Evolutionary conservation across 2,113 vertebrate species (phyloP).

Genomic region (Melanerpes formicivorus): DNA sequence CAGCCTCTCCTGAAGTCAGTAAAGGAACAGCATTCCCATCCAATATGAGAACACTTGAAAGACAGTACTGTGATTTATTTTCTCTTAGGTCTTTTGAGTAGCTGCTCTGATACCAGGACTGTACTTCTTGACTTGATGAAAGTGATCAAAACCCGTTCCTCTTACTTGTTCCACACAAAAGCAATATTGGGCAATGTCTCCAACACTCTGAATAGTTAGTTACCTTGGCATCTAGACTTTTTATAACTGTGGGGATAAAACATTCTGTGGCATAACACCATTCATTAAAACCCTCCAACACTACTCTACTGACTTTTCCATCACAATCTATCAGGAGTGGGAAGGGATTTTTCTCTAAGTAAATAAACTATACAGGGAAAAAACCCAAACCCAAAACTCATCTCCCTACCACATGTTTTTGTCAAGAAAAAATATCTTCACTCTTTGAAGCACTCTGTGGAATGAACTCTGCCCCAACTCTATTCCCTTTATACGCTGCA

Average conservation of each 20-base stretch:
- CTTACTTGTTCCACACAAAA: background rate
- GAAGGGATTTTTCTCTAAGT: background rate
- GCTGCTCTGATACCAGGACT: background rate
- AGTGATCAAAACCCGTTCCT: background rate
- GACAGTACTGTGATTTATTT: background rate
- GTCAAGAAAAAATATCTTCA: background rate
- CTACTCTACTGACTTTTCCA: background rate
- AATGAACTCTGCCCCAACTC: background rate
- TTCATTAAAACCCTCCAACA: background rate
- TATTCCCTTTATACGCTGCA: background rate
- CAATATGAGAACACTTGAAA: background rate
- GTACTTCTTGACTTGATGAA: background rate
- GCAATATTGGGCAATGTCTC: background rate
- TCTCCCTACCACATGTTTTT: background rate
- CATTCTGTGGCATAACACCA: background rate
- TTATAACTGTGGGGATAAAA: background rate
- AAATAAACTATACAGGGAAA: background rate
- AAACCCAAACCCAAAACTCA: accelerated
- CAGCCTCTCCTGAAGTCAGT: background rate
- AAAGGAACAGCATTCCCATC: background rate
- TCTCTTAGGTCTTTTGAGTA: background rate
- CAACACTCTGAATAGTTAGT: background rate
- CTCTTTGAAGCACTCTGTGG: background rate
- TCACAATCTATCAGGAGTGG: background rate
- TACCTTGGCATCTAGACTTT: background rate